Evolutionary conservation across 2,888 invertebrate genomes (phyloP).

Genomic region (Epirrhoe tristata): DNA sequence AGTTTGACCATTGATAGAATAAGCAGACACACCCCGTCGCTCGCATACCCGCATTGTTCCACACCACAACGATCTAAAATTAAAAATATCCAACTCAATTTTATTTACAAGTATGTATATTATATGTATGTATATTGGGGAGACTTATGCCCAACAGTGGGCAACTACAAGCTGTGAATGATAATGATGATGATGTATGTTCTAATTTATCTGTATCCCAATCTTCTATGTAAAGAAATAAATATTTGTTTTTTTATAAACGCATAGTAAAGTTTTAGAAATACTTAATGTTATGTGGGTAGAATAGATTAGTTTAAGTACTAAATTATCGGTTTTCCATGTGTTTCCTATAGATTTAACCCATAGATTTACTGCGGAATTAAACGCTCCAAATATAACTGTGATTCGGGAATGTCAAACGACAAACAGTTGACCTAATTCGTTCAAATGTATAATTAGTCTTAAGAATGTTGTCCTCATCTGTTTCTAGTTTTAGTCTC

Average conservation of each 20-base stretch:
- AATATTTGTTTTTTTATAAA: no score
- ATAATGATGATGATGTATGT: no score
- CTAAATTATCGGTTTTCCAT: no score
- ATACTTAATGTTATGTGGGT: no score
- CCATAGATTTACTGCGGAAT: conserved; percentile 17
- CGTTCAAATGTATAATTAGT: conserved; percentile 37
- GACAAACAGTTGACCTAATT: conserved; percentile 40
- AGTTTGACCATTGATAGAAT: conserved; percentile 20
- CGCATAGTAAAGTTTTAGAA: no score
- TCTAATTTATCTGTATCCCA: no score
- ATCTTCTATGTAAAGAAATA: no score
- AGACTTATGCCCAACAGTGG: no score
- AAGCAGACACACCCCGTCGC: conserved; percentile 19
- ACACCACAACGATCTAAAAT: neutral
- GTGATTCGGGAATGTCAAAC: conserved; percentile 33
- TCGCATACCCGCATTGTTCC: conserved; percentile 10
- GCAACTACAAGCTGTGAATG: no score
- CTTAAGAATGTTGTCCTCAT: conserved; percentile 33
- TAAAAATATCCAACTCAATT: neutral
- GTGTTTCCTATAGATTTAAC: no score
- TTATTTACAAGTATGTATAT: neutral
- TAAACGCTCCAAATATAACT: conserved; percentile 24
- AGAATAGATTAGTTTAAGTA: no score
- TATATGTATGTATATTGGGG: neutral
- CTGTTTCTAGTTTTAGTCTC: conserved; percentile 2